phyloP scores from a whole-genome alignment of 1,140 invertebrate species.

The Berghia stephanieae region DNA sequence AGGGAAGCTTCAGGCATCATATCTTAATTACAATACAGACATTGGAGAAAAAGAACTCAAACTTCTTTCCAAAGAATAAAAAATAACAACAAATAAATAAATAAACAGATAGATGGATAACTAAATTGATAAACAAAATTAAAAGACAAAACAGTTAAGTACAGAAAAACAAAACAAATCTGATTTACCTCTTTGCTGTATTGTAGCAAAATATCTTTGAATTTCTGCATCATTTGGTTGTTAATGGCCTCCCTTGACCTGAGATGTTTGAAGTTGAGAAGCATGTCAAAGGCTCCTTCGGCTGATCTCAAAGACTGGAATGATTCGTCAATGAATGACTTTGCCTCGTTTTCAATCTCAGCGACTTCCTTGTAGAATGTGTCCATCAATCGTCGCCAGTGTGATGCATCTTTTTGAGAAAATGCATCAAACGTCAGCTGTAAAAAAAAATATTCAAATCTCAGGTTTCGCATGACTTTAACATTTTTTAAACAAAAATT shows the following conservation, averaged over 20 bases:
- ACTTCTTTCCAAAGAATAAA: no score
- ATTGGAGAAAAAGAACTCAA: no score
- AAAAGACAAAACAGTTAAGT: no score
- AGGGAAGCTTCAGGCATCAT: no score
- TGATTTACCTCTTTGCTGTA: conserved; percentile 80
- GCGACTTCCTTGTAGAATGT: conserved; percentile 79
- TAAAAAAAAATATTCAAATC: conserved; percentile 27
- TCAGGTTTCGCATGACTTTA: no score
- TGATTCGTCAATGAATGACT: conserved; percentile 84
- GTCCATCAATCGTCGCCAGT: conserved; percentile 83
- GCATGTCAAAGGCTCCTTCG: conserved; percentile 80
- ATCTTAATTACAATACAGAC: no score
- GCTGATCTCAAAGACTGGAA: conserved; percentile 82
- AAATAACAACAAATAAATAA: no score
- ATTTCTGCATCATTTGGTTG: conserved; percentile 79
- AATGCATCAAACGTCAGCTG: conserved; percentile 84
- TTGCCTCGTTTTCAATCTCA: conserved; percentile 82
- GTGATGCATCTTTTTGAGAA: conserved; percentile 77
- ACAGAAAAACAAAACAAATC: conserved; percentile 4
- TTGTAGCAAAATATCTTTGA: conserved; percentile 84
- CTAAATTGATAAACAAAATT: no score
- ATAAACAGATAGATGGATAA: no score
- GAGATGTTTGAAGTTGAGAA: conserved; percentile 82
- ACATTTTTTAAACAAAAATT: no score
- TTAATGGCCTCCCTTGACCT: conserved; percentile 79